These are phyloP conservation scores for Drosophila oshimai DNA, from an alignment of 1,140 invertebrate genomes.

Conservation along the genomic window DNA sequence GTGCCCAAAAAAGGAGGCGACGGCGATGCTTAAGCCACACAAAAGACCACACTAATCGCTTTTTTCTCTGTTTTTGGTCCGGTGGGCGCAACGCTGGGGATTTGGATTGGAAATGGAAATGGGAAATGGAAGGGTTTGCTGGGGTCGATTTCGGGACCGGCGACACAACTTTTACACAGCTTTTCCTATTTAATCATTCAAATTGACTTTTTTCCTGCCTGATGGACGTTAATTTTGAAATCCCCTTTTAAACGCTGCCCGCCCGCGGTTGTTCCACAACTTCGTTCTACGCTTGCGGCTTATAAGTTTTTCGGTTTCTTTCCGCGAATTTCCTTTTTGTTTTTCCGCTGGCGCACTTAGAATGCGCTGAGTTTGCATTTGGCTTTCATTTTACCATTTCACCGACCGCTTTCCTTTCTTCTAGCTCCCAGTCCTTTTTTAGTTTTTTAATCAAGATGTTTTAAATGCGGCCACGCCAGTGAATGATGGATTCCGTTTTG, in stretches of 20 bases:
- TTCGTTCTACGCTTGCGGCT: slow-evolving; percentile 70
- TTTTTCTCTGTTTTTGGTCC: slow-evolving; percentile 30
- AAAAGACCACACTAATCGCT: slow-evolving; percentile 66
- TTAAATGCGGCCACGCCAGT: slow-evolving; percentile 73
- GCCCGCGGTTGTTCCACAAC: slow-evolving; percentile 36
- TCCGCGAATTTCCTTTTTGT: slow-evolving; percentile 42
- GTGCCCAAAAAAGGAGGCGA: slow-evolving; percentile 22
- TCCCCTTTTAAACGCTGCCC: slow-evolving; percentile 59
- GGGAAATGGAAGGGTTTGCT: slow-evolving; percentile 17
- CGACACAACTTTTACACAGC: slow-evolving; percentile 52
- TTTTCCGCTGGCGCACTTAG: slow-evolving; percentile 56
- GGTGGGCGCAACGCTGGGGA: background rate
- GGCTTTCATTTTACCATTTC: slow-evolving; percentile 70
- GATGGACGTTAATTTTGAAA: slow-evolving; percentile 76
- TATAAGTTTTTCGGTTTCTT: slow-evolving; percentile 56
- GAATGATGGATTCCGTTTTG: slow-evolving; percentile 69
- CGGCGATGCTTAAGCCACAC: slow-evolving; percentile 49
- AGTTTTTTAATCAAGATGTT: slow-evolving; percentile 79
- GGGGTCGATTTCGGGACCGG: background rate
- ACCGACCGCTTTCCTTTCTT: slow-evolving; percentile 43
- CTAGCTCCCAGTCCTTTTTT: slow-evolving; percentile 36
- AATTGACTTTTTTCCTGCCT: slow-evolving; percentile 68
- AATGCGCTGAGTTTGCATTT: slow-evolving; percentile 75
- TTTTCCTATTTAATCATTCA: slow-evolving; percentile 76
- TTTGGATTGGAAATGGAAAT: slow-evolving; percentile 34